Evolutionary conservation across 1,140 invertebrate species (phyloP), one percentile per base, ranked within the genome.

Genomic region (Nasonia giraulti): DNA sequence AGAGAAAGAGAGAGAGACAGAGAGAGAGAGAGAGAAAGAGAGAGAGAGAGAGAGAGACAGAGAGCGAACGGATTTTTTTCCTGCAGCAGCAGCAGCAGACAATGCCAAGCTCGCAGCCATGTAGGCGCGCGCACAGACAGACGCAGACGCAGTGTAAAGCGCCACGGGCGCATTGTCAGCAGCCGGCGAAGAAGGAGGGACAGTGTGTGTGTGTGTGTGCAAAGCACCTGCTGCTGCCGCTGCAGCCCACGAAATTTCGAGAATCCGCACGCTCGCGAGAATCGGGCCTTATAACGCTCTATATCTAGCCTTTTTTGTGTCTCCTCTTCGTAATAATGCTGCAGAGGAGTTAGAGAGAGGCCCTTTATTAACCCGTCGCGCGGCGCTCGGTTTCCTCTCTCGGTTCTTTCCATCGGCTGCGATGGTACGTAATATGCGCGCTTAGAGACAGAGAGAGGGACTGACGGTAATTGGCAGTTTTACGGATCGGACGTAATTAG

Each of bases 111-210:
- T 17, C 20, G 55, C 55, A 17, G 55, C 55, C 55, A n/a, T 62
- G 55, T 62, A 62, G 55, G 17, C 55, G 55, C 55, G 55, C 55
- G 17, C 55, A 20, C 20, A n/a, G 55, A 62, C 17, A 62, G 55
- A 62, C 55, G 55, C 55, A 20, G 55, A 20, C 55, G 55, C 73
- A 40, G 73, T 37, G 31, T 37, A 37, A 74, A 40, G 33, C 73
- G 73, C 73, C 73, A 37, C 7, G 37, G 73, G 73, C 73, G 37
- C 73, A 74, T 74, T 74, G 73, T 74, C 73, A 74, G 73, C 73
- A 74, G 73, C 20, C 55, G 55, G 55, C 55, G 17, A 62, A 62
- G 17, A 5, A 62, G 50, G 14, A 55, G 50, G 17, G 1, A 55
- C 50, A 55, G 50, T 2, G 47, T 8, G 47, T 3, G 33, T 8